Base-by-base conservation (phyloP, 2,797 vertebrate species). In the Mycteria americana region DNA sequence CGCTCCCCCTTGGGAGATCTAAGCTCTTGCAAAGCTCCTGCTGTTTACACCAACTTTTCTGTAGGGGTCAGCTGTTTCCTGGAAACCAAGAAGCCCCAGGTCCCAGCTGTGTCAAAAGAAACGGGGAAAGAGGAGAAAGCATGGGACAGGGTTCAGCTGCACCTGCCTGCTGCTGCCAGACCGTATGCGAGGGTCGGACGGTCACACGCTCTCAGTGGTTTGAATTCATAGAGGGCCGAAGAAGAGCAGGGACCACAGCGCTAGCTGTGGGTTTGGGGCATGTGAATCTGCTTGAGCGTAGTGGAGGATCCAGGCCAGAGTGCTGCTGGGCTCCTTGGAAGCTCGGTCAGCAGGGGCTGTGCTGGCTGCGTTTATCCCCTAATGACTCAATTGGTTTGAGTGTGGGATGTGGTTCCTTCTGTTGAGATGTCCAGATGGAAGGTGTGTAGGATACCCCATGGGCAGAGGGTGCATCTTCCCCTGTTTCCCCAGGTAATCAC, bases 141-240 rank as follows among this genome's bases (percentile, higher is more conserved):
- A 11, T 0, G 0, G 63, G 82, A 33, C 16, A 68, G 27, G 33
- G 39, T 31, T 85, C 62, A 78, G 67, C 37, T 69, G 28, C 59
- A 62, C 19, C 51, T 6, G 5, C 43, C 56, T 78, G 43, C 53
- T 63, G 62, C 57, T 68, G 64, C 74, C 77, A 60, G 24, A 21
- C 23, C 0, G 0, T 30, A 2, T 4, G 1, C 0, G 2, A 50
- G 43, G 35, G 15, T 59, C 3, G 22, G 28, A 19, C 1, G 3
- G 28, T n/a, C 35, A 4, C 0, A 2, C 11, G 48, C 13, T 33
- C 11, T 48, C 11, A 13, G 39, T 0, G 0, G 16, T 2, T 2
- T 56, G 62, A 51, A 39, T 56, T 68, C 45, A 54, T 50, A 25
- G 16, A 15, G 28, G 39, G 48, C n/a, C 18, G 43, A 37, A 59